Base-by-base conservation (phyloP, 2,888 invertebrate genomes). In the Tanypteryx hageni region DNA sequence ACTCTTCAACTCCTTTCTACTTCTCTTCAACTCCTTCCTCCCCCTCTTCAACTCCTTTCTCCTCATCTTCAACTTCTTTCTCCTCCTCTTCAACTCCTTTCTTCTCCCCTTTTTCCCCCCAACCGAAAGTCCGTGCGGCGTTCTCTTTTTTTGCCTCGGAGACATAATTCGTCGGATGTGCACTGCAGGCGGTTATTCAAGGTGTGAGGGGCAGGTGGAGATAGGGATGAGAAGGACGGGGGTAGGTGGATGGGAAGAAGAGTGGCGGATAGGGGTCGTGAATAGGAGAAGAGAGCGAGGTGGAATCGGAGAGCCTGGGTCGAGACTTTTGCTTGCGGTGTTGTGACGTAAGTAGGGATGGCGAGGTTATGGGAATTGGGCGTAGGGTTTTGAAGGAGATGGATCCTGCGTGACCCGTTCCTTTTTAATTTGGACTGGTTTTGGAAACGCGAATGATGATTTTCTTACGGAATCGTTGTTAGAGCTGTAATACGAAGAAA, bases 41-140 rank as follows among this genome's bases (percentile, higher is more conserved):
- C 76, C 89, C 64, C 58, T 85, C 91, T 86, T 82, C 59, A 84
- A 84, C 82, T 92, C 89, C 61, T 86, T 56, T 64, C 68, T 58
- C 81, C 27, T 44, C 16, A 31, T 44, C n/a, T 9, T 27, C 22
- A n/a, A 68, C 18, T 68, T 76, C 76, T 76, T 76, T 57, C 1
- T 44, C 18, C 76, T 82, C 64, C 58, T 85, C 91, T 86, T 82
- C 59, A 84, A 84, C 82, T 92, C 89, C 61, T 86, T 56, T 64
- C 68, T 58, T 57, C n/a, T n/a, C n/a, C n/a, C n/a, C n/a, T n/a
- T n/a, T n/a, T n/a, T n/a, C n/a, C n/a, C n/a, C n/a, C n/a, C n/a
- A n/a, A n/a, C n/a, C n/a, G n/a, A n/a, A n/a, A n/a, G n/a, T 81
- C 31, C 31, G 56, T 83, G 18, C 83, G 57, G 56, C 56, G 57